These are phyloP conservation scores for Lathronympha strigana DNA, from an alignment of 2,888 invertebrate genomes.

Conservation along the genomic window DNA sequence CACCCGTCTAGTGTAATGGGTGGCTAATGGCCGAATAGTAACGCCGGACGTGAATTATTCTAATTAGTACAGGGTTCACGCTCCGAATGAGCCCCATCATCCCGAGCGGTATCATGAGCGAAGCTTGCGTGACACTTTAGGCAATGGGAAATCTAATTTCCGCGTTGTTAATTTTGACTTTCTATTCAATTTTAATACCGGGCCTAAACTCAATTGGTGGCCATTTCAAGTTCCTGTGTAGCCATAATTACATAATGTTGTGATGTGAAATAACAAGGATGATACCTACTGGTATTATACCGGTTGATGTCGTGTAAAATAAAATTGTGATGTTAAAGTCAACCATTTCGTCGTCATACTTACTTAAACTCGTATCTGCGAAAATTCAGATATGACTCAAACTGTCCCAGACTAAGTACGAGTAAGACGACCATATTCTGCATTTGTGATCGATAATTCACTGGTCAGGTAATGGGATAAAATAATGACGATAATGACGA, in stretches of 20 bases:
- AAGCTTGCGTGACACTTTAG: conserved; percentile 16
- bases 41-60: conserved; percentile 64
- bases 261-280: background rate
- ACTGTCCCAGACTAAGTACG: too few relatives aligned
- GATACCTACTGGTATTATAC: background rate
- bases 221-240: conserved; percentile 2
- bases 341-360: too few relatives aligned
- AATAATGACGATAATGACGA: too few relatives aligned
- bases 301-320: background rate
- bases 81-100: conserved; percentile 29
- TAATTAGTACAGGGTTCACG: conserved; percentile 56
- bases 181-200: conserved; percentile 12
- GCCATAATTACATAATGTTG: background rate
- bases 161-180: conserved; percentile 17
- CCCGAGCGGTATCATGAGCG: conserved; percentile 18
- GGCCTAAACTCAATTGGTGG: background rate
- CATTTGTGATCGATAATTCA: too few relatives aligned
- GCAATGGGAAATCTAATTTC: conserved; percentile 24
- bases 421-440: too few relatives aligned
- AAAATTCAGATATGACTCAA: too few relatives aligned
- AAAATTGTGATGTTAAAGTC: too few relatives aligned
- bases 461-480: too few relatives aligned
- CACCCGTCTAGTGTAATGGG: conserved; percentile 47
- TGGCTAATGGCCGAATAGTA: conserved; percentile 53
- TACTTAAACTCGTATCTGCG: too few relatives aligned